A percentile compares a stretch with the other conserved stretches of the same genome.
These are phyloP conservation scores for Dryobates pubescens DNA, from an alignment of 2,797 vertebrate genomes.

Conservation along the genomic window DNA sequence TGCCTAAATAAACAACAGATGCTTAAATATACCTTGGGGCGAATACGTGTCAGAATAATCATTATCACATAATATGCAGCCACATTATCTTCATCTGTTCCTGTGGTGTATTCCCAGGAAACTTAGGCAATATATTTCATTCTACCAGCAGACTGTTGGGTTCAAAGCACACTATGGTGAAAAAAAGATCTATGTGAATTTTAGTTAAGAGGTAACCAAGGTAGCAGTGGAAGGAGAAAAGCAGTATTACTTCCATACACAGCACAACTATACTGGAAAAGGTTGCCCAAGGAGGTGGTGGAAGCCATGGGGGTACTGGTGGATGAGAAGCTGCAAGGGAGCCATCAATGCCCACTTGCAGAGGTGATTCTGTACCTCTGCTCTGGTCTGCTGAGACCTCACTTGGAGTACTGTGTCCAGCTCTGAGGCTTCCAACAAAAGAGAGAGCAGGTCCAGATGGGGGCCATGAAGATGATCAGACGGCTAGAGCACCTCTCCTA, in stretches of 20 bases:
- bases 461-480: no score
- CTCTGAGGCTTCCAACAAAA: no score
- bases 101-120: background rate
- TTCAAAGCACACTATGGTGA: background rate
- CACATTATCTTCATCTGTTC: constrained; percentile 30
- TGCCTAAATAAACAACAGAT: constrained; percentile 50
- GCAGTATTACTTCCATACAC: background rate
- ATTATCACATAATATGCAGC: constrained; percentile 29
- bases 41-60: constrained; percentile 40
- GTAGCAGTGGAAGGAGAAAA: background rate
- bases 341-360: no score
- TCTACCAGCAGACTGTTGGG: background rate
- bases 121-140: background rate
- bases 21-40: constrained; percentile 35
- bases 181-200: background rate
- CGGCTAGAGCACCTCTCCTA: no score
- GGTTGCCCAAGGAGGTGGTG: no score
- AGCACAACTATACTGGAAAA: background rate
- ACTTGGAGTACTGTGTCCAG: no score
- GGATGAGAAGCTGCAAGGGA: no score
- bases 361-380: no score
- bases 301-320: no score
- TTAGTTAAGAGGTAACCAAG: background rate
- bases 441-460: no score
- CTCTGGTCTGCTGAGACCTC: no score